A percentile compares a stretch with the other conserved stretches of the same genome.
Conservation (phyloP, 2,113 vertebrate species). For the Perognathus longimembris region DNA sequence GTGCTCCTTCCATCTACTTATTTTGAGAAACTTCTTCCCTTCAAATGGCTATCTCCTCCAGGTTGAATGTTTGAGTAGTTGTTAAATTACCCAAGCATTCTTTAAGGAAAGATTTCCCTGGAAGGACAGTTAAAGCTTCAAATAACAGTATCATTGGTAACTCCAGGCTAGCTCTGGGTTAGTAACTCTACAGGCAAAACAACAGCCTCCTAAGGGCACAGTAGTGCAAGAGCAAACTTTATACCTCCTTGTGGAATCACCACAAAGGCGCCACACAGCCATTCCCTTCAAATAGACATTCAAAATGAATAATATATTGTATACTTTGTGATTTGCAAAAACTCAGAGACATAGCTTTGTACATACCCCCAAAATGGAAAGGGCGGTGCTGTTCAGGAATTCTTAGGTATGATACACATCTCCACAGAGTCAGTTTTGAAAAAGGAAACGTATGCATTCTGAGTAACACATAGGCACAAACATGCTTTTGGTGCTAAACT, state of each 20-base stretch:
- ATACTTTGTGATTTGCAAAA: not conserved
- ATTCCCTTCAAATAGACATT: too few relatives aligned
- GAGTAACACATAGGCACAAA: not conserved
- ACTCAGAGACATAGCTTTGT: not conserved
- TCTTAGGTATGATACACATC: not conserved
- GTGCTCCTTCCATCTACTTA: not conserved
- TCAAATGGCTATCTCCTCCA: not conserved
- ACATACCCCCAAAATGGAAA: not conserved
- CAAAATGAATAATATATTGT: not conserved
- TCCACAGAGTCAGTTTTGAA: not conserved
- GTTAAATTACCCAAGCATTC: not conserved
- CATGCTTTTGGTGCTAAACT: not conserved
- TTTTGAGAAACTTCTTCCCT: not conserved
- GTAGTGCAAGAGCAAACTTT: conserved; percentile 14
- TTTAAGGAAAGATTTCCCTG: not conserved
- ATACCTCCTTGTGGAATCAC: not conserved
- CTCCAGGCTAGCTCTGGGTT: not conserved
- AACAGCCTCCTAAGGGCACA: not conserved
- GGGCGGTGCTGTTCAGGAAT: not conserved
- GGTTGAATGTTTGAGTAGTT: not conserved
- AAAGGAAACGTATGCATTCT: conserved; percentile 33
- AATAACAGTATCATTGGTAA: not conserved
- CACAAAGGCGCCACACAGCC: not conserved
- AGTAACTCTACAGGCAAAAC: not conserved
- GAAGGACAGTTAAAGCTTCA: not conserved